Percentiles rank a stretch among this genome's conserved stretches.
These are phyloP conservation scores for Siderastrea radians DNA, from an alignment of 92 coral and sea anemone genomes.

Conservation along the genomic window DNA sequence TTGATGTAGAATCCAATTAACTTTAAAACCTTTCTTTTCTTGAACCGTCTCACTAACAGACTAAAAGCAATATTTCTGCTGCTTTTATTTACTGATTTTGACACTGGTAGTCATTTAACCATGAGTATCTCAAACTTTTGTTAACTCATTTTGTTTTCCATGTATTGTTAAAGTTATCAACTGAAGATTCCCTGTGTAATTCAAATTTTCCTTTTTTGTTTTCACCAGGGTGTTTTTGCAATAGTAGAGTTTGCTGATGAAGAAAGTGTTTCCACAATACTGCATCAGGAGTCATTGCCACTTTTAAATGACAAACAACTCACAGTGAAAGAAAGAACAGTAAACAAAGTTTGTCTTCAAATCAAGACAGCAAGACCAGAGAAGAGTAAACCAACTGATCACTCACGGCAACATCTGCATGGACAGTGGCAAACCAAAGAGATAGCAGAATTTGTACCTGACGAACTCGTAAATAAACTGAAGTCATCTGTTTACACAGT, in stretches of 20 bases:
- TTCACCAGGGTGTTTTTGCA: conserved; percentile 85
- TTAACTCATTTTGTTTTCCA: too few relatives aligned
- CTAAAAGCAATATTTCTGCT: too few relatives aligned
- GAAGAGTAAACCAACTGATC: conserved; percentile 29
- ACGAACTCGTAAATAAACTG: conserved; percentile 51
- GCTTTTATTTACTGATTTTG: too few relatives aligned
- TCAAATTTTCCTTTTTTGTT: not conserved
- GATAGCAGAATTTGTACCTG: conserved; percentile 56
- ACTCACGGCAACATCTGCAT: not conserved
- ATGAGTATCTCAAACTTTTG: too few relatives aligned
- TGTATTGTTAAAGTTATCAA: not conserved
- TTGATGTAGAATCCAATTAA: too few relatives aligned
- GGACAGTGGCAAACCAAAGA: conserved; percentile 18
- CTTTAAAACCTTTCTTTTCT: too few relatives aligned
- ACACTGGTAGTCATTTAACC: too few relatives aligned
- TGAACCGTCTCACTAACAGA: too few relatives aligned
- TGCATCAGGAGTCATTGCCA: conserved; percentile 70
- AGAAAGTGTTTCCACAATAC: conserved; percentile 67
- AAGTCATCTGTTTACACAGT: conserved; percentile 48
- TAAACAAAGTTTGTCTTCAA: conserved; percentile 49
- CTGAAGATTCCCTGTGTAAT: not conserved
- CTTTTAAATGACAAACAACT: conserved; percentile 78
- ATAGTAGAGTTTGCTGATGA: conserved; percentile 86
- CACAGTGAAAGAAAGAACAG: conserved; percentile 82
- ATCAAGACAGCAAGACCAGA: conserved; percentile 17